These are phyloP conservation scores for Peromyscus attwateri DNA, from an alignment of 2,797 vertebrate genomes.

Conservation along the genomic window DNA sequence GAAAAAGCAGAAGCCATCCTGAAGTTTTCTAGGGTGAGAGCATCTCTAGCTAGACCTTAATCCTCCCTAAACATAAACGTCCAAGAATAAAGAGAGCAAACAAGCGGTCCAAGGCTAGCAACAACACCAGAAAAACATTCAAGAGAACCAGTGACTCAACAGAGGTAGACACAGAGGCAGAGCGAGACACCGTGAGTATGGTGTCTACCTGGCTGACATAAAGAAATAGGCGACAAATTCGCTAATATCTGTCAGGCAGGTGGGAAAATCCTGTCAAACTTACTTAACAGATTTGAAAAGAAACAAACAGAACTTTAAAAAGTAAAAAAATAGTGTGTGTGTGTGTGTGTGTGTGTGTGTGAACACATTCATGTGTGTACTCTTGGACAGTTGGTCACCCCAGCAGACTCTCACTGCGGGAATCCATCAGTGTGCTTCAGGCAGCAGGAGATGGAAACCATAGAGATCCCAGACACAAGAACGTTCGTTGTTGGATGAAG, in stretches of 20 bases:
- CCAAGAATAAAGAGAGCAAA: not conserved
- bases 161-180: not conserved
- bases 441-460: not conserved
- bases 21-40: not conserved
- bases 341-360: not conserved
- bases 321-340: not conserved
- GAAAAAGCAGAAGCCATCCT: not conserved
- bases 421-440: not conserved
- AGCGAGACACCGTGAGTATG: not conserved
- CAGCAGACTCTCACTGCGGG: not conserved
- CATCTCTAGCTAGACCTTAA: not conserved
- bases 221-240: not conserved
- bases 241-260: not conserved
- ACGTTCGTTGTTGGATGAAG: not conserved
- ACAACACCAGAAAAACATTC: not conserved
- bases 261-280: not conserved
- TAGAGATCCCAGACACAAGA: not conserved
- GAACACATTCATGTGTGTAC: not conserved
- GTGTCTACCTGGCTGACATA: not conserved
- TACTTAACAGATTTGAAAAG: not conserved
- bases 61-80: not conserved
- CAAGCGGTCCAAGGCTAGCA: not conserved
- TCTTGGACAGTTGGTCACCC: not conserved
- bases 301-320: conserved; percentile 1
- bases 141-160: not conserved